Base-by-base conservation (phyloP, 2,888 invertebrate genomes). In the Thymelicus lineola region DNA sequence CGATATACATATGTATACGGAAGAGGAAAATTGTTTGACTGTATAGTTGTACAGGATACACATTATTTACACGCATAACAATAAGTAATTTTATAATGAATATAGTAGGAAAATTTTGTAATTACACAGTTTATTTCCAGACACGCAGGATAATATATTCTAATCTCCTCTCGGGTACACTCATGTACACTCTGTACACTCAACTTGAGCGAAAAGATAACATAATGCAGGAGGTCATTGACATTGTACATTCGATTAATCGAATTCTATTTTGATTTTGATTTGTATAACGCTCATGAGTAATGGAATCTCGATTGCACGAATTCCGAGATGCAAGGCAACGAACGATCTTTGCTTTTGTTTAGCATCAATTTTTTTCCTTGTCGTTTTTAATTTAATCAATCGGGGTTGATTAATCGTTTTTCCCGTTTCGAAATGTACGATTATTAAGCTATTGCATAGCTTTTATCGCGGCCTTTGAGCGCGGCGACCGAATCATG, bases 151-250 rank as follows among this genome's bases (percentile, higher is more conserved):
- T 77, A 78, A 79, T 78, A 82, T 78, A 80, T 77, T 78, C 76
- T 78, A 79, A 79, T 82, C 77, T 82, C 79, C 79, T 80, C 76
- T 76, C 66, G 71, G 62, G 70, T 50, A 28, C 28, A 28, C 28
- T 28, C 28, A 28, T 5, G 12, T 17, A 17, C 48, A 15, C 15
- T 1, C 57, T 59, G 36, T 60, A 64, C 74, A 72, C 75, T 76
- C 74, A 73, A 60, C 67, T 67, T 61, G 62, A 68, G 68, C 55
- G 17, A 57, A 72, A 69, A 66, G 69, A 74, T 76, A 74, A 74
- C 76, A 74, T 73, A 74, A 67, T 58, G 63, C 71, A 70, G 69
- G 59, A 70, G 78, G 74, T 75, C 78, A 72, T 73, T 75, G 76
- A 77, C 78, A 63, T 65, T 62, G 71, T 70, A 71, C 70, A 61